These are phyloP conservation scores for Adelphocoris suturalis DNA, from an alignment of 2,888 invertebrate genomes.

Conservation along the genomic window DNA sequence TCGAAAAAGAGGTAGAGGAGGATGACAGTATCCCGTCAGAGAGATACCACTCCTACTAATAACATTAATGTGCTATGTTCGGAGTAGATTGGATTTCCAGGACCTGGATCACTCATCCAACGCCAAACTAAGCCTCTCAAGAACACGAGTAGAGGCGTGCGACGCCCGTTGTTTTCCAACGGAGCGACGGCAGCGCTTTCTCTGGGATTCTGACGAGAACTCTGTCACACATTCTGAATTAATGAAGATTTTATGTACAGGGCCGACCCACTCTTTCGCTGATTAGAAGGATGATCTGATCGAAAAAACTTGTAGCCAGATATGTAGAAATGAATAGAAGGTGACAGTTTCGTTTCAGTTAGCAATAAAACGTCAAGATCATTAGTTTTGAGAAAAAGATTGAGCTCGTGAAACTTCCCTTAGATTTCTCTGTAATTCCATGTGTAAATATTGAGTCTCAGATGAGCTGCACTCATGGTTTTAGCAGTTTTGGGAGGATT, in stretches of 20 bases:
- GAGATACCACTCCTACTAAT: no score
- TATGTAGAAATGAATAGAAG: slow-evolving; percentile 40
- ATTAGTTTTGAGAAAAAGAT: slow-evolving; percentile 38
- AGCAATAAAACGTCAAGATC: slow-evolving; percentile 57
- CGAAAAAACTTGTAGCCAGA: slow-evolving; percentile 44
- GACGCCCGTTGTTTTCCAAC: no score
- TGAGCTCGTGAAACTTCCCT: slow-evolving; percentile 49
- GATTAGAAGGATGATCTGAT: slow-evolving; percentile 59
- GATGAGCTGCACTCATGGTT: slow-evolving; percentile 13
- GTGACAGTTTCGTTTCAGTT: slow-evolving; percentile 54
- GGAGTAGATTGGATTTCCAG: no score
- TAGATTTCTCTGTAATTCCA: slow-evolving; percentile 50
- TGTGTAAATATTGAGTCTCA: slow-evolving; percentile 48
- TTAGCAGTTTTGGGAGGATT: slow-evolving; percentile 48
- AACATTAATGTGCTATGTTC: no score
- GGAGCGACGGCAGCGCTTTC: no score
- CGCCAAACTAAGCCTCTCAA: no score
- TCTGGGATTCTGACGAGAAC: no score
- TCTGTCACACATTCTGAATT: not conserved
- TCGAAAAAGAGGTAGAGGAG: no score
- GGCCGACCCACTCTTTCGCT: slow-evolving; percentile 47
- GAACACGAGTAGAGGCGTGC: no score
- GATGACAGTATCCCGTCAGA: no score
- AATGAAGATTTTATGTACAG: slow-evolving; percentile 34
- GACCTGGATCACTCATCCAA: no score